Evolutionary conservation across 2,113 vertebrate species (phyloP), one percentile per base, ranked within the genome.

Genomic region (Steatornis caripensis): DNA sequence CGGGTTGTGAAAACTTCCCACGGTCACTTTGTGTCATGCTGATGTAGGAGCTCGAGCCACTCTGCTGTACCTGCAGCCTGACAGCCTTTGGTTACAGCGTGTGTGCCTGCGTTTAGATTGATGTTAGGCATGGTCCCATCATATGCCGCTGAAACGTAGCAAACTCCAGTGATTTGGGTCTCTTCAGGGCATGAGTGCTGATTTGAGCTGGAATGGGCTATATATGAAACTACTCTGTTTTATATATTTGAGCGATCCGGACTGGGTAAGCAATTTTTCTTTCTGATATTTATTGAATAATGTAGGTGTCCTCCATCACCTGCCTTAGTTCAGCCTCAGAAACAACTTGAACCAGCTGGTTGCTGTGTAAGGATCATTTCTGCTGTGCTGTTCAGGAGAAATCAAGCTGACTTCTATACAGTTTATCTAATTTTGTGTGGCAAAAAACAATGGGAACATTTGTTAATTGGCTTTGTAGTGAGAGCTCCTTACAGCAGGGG

Each of bases 241-340:
- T 88, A 43, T 39, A 21, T 32, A 48, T 71, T 80, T 65, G 48
- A 94, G 64, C 41, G 57, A 55, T 57, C 65, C 66, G 87, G 82
- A 82, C 12, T 0, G 15, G 76, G 89, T 72, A 80, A 82, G 79
- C 65, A 46, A 65, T 86, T 95, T 93, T 90, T 32, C 74, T 95
- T 87, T 90, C 74, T 79, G 45, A 32, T 89, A 71, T 70, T 74
- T 87, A 32, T 16, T 92, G 76, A 93, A 90, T 81, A 65, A 79
- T 64, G 66, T 53, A 65, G 69, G 60, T 55, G 71, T 80, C 55
- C 36, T 90, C 90, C 85, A 86, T 14, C 64, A 90, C 39, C 29
- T 93, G 85, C 79, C 45, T 53, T 48, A 22, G 45, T 20, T 90
- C 66, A 93, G 58, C 75, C 48, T 68, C 76, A 64, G 76, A 68